Conservation (phyloP, 2,113 vertebrate species). For the Eretmochelys imbricata region DNA sequence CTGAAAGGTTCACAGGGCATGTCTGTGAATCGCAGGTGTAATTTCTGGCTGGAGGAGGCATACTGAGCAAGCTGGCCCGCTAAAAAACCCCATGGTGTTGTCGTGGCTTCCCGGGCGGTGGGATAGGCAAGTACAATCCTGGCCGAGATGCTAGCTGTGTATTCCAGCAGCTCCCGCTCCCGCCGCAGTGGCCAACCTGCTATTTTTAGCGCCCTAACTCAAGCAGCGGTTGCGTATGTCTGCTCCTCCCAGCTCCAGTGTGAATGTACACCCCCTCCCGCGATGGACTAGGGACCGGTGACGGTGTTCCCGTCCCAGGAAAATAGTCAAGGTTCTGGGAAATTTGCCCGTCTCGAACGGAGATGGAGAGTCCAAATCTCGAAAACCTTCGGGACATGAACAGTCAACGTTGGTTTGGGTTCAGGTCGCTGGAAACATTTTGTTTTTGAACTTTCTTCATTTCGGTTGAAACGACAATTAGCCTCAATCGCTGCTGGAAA, state of each 20-base stretch:
- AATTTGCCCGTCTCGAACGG: neutral
- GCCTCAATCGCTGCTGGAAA: neutral
- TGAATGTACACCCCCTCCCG: neutral
- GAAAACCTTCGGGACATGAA: neutral
- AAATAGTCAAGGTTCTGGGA: neutral
- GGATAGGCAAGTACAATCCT: no score
- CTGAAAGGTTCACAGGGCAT: no score
- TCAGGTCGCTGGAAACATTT: neutral
- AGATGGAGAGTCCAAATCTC: neutral
- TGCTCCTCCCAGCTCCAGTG: neutral
- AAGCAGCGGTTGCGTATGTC: neutral
- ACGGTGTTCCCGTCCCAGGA: neutral
- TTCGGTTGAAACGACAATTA: neutral
- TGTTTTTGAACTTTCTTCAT: neutral
- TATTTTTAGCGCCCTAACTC: neutral
- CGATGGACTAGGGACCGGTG: no score
- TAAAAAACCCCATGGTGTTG: no score
- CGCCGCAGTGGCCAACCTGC: no score
- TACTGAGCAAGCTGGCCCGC: no score
- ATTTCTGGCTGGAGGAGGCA: no score
- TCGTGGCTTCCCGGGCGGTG: no score
- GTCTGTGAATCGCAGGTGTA: no score
- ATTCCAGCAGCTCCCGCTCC: no score
- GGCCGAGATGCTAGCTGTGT: no score
- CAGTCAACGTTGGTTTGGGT: neutral